These are phyloP conservation scores for Pomatorhinus ruficollis DNA, from an alignment of 2,113 vertebrate species.

Conservation along the genomic window DNA sequence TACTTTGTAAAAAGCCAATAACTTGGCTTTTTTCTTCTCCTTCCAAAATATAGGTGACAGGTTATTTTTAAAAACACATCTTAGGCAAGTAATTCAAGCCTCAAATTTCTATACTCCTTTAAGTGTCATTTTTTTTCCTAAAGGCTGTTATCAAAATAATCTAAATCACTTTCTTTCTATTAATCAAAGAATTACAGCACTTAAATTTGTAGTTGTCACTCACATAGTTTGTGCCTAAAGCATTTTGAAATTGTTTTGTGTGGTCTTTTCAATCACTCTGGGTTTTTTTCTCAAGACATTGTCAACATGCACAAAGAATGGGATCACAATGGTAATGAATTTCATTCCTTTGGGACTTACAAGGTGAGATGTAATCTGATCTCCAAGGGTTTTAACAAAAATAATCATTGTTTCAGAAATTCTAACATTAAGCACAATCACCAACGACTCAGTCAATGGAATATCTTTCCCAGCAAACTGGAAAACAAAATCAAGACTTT, in stretches of 20 bases:
- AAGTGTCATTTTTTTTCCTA: conserved; percentile 66
- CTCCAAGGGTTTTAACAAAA: conserved; percentile 25
- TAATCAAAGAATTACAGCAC: conserved; percentile 77
- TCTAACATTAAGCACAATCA: neutral
- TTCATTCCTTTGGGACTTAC: conserved; percentile 57
- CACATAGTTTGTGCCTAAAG: conserved; percentile 71
- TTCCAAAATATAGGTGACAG: conserved; percentile 59
- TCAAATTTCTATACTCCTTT: conserved; percentile 62
- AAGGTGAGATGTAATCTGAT: conserved; percentile 41
- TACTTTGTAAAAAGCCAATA: conserved; percentile 56
- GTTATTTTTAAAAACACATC: conserved; percentile 69
- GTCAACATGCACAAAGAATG: conserved; percentile 67
- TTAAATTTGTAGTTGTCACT: conserved; percentile 79
- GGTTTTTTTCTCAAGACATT: conserved; percentile 45
- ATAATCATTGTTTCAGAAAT: conserved; percentile 6
- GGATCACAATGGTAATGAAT: conserved; percentile 56
- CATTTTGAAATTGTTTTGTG: conserved; percentile 78
- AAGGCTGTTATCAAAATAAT: conserved; percentile 76
- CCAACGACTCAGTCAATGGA: neutral
- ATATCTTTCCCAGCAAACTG: neutral
- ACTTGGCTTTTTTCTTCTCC: conserved; percentile 9
- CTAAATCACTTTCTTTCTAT: conserved; percentile 73
- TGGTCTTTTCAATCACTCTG: conserved; percentile 74
- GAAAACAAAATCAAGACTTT: neutral
- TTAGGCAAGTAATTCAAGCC: conserved; percentile 52